Conservation (phyloP, 1,140 invertebrate genomes). For the Cherax quadricarinatus region DNA sequence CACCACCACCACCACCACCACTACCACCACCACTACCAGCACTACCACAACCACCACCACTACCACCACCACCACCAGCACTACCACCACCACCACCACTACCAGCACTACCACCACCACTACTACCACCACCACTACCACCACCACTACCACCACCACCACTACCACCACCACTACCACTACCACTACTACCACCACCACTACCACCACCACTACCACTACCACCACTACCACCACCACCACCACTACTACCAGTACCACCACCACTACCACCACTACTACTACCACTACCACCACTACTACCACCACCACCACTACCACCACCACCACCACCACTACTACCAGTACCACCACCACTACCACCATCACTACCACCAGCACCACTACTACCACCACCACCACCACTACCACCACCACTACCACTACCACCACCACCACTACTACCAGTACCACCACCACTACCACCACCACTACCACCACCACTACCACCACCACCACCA, state of each 20-base stretch:
- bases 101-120: neutral
- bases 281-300: neutral
- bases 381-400: neutral
- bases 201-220: neutral
- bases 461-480: neutral
- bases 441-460: neutral
- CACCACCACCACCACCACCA: neutral
- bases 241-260: neutral
- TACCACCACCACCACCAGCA: neutral
- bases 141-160: neutral
- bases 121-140: neutral
- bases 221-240: conserved; percentile 1
- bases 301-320: neutral
- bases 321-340: neutral
- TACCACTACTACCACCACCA: neutral
- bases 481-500: neutral
- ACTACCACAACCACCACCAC: neutral
- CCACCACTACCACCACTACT: conserved; percentile 9
- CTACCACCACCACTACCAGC: neutral
- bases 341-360: neutral
- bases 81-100: neutral
- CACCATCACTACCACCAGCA: neutral
- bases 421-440: neutral
- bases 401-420: neutral
- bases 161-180: neutral